phyloP scores from a whole-genome alignment of 1,140 invertebrate species.

The Oedothorax gibbosus region DNA sequence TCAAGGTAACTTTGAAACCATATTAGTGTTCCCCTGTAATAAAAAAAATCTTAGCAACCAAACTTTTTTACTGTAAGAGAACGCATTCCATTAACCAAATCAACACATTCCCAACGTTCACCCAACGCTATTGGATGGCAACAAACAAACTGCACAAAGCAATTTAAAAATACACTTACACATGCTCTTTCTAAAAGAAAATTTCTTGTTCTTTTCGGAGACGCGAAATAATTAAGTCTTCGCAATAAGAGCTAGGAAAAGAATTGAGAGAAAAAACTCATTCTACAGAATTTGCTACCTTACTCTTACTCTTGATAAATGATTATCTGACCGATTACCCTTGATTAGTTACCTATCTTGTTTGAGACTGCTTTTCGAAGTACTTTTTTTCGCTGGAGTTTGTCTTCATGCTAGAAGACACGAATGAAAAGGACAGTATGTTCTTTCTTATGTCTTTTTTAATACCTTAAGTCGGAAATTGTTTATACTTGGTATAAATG shows the following conservation, averaged over 20 bases:
- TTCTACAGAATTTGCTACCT: slow-evolving; percentile 13
- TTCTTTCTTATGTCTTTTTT: background rate
- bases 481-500: too few species aligned
- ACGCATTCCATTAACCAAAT: slow-evolving; percentile 44
- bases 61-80: background rate
- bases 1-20: too few species aligned
- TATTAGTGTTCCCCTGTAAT: too few species aligned
- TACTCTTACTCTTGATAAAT: slow-evolving; percentile 57
- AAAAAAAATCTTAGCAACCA: too few species aligned
- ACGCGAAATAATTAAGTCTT: slow-evolving; percentile 52
- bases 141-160: slow-evolving; percentile 8
- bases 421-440: too few species aligned
- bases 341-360: slow-evolving; percentile 56
- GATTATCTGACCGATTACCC: slow-evolving; percentile 57
- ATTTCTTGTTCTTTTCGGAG: slow-evolving; percentile 12
- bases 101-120: slow-evolving; percentile 24
- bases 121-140: slow-evolving; percentile 1
- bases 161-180: slow-evolving; percentile 37
- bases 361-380: slow-evolving; percentile 42
- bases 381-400: slow-evolving; percentile 8
- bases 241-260: slow-evolving; percentile 4
- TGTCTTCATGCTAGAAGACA: background rate
- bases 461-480: background rate
- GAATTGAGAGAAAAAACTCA: background rate
- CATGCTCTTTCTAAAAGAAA: slow-evolving; percentile 7